These are phyloP conservation scores for Sympetrum striolatum DNA, from an alignment of 2,888 invertebrate species.

Conservation along the genomic window DNA sequence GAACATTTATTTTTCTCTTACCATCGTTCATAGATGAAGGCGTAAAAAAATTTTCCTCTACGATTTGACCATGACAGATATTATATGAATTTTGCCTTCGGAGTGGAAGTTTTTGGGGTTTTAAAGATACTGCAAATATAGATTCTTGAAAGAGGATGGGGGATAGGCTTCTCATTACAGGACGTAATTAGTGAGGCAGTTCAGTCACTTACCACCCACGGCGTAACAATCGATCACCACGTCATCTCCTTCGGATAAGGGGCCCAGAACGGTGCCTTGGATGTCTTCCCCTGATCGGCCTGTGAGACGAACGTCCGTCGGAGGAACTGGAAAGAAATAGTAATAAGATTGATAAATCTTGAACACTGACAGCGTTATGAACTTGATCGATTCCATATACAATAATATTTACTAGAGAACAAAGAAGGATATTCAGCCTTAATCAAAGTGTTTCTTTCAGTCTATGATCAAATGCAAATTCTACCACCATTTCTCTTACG, in stretches of 20 bases:
- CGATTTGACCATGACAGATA: no score
- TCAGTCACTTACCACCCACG: not conserved
- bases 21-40: no score
- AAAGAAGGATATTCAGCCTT: not conserved
- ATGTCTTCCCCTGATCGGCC: not conserved
- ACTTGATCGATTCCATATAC: no score
- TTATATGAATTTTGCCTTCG: no score
- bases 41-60: no score
- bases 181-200: no score
- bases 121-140: not conserved
- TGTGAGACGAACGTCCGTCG: not conserved
- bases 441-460: not conserved
- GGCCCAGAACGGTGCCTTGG: not conserved
- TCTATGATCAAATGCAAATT: no score
- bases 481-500: no score
- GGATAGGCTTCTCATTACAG: not conserved
- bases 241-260: conserved; percentile 22
- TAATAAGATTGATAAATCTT: not conserved
- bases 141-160: not conserved
- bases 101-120: no score
- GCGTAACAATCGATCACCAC: conserved; percentile 19
- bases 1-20: no score
- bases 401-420: no score
- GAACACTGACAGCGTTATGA: not conserved
- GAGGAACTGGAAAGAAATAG: not conserved